Percentiles rank a stretch among this genome's conserved stretches.
These are phyloP conservation scores for Caenorhabditis latens DNA, from an alignment of 1,140 invertebrate genomes.

Conservation along the genomic window DNA sequence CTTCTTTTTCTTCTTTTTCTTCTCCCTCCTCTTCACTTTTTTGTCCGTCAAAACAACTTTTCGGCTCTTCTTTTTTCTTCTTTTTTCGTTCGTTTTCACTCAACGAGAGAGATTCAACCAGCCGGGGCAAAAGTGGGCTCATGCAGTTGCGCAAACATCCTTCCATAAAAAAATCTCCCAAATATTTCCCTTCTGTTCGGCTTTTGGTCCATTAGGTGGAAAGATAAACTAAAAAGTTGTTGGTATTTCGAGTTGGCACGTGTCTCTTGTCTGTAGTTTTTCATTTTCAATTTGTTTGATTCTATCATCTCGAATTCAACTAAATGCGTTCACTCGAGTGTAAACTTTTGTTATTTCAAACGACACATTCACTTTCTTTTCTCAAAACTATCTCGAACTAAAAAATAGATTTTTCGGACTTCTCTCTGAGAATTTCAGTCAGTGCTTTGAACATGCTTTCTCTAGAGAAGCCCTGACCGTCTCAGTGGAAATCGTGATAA, in stretches of 20 bases:
- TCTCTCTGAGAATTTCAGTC: too few relatives aligned
- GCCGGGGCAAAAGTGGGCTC: not conserved
- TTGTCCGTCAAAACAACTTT: conserved; percentile 34
- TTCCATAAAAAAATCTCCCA: not conserved
- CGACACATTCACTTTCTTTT: too few relatives aligned
- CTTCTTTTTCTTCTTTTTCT: not conserved
- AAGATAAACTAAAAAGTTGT: conserved; percentile 19
- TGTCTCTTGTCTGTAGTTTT: not conserved
- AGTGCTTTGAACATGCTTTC: too few relatives aligned
- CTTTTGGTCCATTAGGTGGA: conserved; percentile 26
- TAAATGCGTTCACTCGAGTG: too few relatives aligned
- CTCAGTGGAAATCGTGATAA: too few relatives aligned
- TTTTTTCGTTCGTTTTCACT: not conserved
- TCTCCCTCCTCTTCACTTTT: not conserved
- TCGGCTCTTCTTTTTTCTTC: conserved; percentile 11
- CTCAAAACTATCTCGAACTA: too few relatives aligned
- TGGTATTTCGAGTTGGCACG: not conserved
- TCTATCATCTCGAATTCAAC: not conserved
- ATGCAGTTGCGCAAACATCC: conserved; percentile 51
- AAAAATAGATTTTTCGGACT: too few relatives aligned
- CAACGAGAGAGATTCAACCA: conserved; percentile 14
- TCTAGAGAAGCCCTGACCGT: too few relatives aligned
- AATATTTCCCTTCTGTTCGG: conserved; percentile 41
- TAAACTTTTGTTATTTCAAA: too few relatives aligned
- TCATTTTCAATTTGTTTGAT: not conserved